A percentile compares a stretch with the other conserved stretches of the same genome.
Conservation (phyloP, 2,113 vertebrate genomes). For the Epinephelus fuscoguttatus region DNA sequence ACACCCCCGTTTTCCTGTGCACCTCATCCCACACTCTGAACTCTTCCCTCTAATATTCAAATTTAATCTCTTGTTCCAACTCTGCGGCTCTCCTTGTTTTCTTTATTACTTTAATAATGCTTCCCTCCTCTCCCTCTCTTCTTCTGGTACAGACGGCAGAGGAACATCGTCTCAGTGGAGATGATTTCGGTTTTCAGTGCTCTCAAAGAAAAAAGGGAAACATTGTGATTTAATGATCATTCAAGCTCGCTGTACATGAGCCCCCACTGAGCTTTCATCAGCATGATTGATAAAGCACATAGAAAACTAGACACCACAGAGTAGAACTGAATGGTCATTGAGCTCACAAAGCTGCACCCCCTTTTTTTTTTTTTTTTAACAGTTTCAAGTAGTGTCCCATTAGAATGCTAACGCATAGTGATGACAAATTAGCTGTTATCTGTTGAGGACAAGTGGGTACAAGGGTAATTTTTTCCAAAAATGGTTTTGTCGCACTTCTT, state of each 20-base stretch:
- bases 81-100: conserved; percentile 31
- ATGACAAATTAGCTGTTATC: neutral
- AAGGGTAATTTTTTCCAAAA: no score
- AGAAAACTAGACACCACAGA: neutral
- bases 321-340: neutral
- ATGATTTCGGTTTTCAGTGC: neutral
- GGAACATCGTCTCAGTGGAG: neutral
- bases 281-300: conserved; percentile 16
- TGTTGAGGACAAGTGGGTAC: neutral
- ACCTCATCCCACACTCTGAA: conserved; percentile 22
- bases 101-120: conserved; percentile 32
- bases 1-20: conserved; percentile 27
- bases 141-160: conserved; percentile 16
- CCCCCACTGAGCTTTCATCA: conserved; percentile 16
- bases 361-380: neutral
- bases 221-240: conserved; percentile 39
- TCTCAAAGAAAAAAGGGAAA: conserved; percentile 26
- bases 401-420: neutral
- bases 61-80: conserved; percentile 37
- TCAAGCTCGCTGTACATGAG: conserved; percentile 4
- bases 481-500: no score
- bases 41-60: conserved; percentile 51
- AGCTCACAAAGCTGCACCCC: neutral
- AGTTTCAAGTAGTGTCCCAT: neutral
- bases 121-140: neutral